Evolutionary conservation across 1,140 invertebrate species (phyloP).

Genomic region (Drosophila watanabei): DNA sequence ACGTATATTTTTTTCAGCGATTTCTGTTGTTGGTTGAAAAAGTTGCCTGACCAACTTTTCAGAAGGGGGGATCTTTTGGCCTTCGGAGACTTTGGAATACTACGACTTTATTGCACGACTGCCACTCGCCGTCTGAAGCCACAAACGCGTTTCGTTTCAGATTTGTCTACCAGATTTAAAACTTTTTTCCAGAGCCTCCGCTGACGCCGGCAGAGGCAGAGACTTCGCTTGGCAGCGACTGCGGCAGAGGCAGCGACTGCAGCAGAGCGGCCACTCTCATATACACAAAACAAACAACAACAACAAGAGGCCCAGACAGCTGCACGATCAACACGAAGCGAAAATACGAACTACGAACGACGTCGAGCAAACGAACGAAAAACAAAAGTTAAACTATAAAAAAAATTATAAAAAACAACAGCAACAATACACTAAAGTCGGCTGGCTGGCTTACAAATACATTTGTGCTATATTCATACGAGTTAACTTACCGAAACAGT

Average conservation of each 20-base stretch:
- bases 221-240: not conserved
- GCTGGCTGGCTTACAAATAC: slow-evolving; percentile 45
- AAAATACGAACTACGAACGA: slow-evolving; percentile 22
- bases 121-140: slow-evolving; percentile 85
- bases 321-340: slow-evolving; percentile 43
- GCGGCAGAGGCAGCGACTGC: slow-evolving; percentile 16
- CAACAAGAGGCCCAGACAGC: slow-evolving; percentile 23
- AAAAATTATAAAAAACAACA: slow-evolving; percentile 13
- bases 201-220: slow-evolving; percentile 12
- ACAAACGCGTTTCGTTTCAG: slow-evolving; percentile 81
- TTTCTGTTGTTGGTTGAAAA: slow-evolving; percentile 47
- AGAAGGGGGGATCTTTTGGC: slow-evolving; percentile 27
- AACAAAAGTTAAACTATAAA: slow-evolving; percentile 52
- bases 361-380: slow-evolving; percentile 33
- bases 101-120: slow-evolving; percentile 85
- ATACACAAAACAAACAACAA: slow-evolving; percentile 6
- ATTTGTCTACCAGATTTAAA: slow-evolving; percentile 85
- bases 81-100: slow-evolving; percentile 58
- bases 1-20: slow-evolving; percentile 28
- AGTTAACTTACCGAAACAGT: slow-evolving; percentile 20
- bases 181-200: slow-evolving; percentile 66
- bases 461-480: slow-evolving; percentile 13
- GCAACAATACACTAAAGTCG: slow-evolving; percentile 32
- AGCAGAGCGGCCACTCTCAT: slow-evolving; percentile 12
- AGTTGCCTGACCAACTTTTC: slow-evolving; percentile 73